Conservation (phyloP, 1,140 invertebrate genomes). For the Arion vulgaris region DNA sequence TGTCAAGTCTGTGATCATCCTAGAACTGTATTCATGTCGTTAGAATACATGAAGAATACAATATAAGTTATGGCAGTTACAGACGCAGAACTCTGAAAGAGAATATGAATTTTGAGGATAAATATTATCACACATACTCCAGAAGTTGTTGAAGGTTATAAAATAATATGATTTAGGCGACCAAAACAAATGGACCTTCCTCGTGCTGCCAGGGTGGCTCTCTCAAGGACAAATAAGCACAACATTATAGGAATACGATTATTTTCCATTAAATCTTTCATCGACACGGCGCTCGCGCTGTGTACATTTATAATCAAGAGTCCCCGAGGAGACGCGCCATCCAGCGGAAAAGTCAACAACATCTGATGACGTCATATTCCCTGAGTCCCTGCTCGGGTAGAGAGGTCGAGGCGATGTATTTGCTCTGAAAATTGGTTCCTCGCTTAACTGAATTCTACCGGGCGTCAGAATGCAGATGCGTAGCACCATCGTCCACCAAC, state of each 20-base stretch:
- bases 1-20: too few species aligned
- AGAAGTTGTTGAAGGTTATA: neutral
- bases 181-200: neutral
- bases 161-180: neutral
- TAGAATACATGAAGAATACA: neutral
- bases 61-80: neutral
- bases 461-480: constrained; percentile 23
- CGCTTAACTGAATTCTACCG: constrained; percentile 13
- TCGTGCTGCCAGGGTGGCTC: neutral
- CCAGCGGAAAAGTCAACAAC: constrained; percentile 25
- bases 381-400: neutral
- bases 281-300: neutral
- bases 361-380: constrained; percentile 11
- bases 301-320: constrained; percentile 21
- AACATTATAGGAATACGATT: constrained; percentile 1
- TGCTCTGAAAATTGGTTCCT: constrained; percentile 25
- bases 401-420: constrained; percentile 14
- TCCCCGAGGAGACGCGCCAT: neutral
- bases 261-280: constrained; percentile 8
- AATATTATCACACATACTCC: neutral
- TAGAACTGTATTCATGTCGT: too few species aligned
- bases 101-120: neutral
- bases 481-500: neutral
- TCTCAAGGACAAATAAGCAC: constrained; percentile 3
- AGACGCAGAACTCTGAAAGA: neutral